Evolutionary conservation across 1,140 invertebrate species (phyloP).

Genomic region (Drosophila nikananu): DNA sequence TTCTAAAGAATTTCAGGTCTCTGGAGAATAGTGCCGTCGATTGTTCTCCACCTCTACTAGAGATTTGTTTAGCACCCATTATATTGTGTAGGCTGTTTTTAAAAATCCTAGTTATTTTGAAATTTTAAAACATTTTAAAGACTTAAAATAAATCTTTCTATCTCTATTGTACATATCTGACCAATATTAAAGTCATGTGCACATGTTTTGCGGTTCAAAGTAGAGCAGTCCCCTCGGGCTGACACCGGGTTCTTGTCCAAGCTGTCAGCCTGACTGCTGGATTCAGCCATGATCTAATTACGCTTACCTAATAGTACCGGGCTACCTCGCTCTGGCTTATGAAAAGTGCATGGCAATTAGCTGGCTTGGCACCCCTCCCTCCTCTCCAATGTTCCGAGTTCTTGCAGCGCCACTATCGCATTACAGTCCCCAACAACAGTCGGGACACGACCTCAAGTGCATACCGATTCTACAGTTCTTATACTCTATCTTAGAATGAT

Average conservation of each 20-base stretch:
- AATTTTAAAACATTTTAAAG: not conserved
- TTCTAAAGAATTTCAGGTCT: too few relatives aligned
- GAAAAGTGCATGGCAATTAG: conserved; percentile 21
- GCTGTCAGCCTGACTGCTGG: not conserved
- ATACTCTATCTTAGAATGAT: not conserved
- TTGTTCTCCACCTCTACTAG: too few relatives aligned
- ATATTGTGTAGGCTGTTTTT: too few relatives aligned
- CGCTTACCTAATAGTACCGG: conserved; percentile 15
- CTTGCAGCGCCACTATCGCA: conserved; percentile 17
- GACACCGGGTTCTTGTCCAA: not conserved
- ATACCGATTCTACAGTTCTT: not conserved
- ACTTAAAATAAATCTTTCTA: not conserved
- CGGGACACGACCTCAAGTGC: conserved; percentile 1
- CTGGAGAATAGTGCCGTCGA: too few relatives aligned
- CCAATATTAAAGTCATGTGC: not conserved
- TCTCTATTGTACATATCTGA: too few relatives aligned
- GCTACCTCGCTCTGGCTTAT: not conserved
- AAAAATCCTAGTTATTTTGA: too few relatives aligned
- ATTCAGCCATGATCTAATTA: conserved; percentile 16
- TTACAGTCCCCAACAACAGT: conserved; percentile 5
- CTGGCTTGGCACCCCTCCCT: not conserved
- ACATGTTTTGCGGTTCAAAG: not conserved
- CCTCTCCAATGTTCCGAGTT: not conserved
- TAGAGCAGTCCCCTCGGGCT: conserved; percentile 1
- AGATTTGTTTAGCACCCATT: too few relatives aligned